phyloP scores from a whole-genome alignment of 2,113 vertebrate genomes.

The Ploceus nigricollis region DNA sequence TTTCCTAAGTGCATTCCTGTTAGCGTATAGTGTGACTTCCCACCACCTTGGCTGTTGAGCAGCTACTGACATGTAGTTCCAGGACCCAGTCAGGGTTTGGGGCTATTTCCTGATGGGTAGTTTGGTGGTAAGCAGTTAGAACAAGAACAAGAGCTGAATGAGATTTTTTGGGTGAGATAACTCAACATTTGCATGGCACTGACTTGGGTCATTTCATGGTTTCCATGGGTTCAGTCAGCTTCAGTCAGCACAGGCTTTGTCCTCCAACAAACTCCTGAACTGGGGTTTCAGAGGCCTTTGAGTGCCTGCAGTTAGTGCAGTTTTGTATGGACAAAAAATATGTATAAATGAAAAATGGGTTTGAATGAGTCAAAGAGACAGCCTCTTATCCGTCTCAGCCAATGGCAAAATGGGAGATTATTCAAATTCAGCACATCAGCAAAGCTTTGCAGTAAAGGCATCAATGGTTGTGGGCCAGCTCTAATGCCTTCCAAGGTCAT shows the following conservation, averaged over 20 bases:
- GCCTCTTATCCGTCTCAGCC: neutral
- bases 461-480: neutral
- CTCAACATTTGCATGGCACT: neutral
- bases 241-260: neutral
- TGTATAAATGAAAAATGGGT: neutral
- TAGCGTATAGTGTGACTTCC: neutral
- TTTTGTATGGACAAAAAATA: neutral
- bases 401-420: neutral
- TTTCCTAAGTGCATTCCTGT: neutral
- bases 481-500: neutral
- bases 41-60: neutral
- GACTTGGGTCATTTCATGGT: neutral
- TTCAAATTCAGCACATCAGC: neutral
- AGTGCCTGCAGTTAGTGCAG: neutral
- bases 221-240: neutral
- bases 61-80: neutral
- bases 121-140: neutral
- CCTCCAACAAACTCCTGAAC: neutral
- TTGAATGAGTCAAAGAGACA: neutral
- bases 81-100: neutral
- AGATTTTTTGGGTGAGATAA: neutral
- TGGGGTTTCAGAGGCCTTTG: neutral
- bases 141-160: neutral
- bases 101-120: neutral
- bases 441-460: neutral